Evolutionary conservation across 2,797 vertebrate genomes (phyloP).

Genomic region (Bradypus variegatus): DNA sequence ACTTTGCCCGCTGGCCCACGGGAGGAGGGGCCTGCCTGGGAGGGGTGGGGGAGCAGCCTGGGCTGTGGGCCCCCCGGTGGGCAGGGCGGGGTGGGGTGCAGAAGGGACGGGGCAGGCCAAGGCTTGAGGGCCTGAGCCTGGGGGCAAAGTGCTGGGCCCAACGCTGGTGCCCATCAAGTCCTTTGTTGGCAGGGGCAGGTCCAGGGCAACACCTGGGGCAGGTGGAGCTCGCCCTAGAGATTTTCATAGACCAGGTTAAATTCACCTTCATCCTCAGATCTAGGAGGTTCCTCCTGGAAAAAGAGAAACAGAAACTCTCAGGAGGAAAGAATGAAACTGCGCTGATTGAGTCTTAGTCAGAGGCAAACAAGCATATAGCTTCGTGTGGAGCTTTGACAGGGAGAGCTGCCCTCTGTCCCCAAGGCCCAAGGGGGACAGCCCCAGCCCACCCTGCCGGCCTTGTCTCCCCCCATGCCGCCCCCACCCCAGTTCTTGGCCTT

Average conservation of each 20-base stretch:
- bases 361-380: no score
- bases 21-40: background rate
- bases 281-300: slow-evolving; percentile 44
- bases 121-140: background rate
- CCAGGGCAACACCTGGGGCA: background rate
- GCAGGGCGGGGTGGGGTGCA: background rate
- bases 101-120: background rate
- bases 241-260: slow-evolving; percentile 73
- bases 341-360: background rate
- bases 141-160: no score
- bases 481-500: background rate
- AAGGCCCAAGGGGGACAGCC: background rate
- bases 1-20: background rate
- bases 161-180: background rate
- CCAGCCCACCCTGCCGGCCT: background rate
- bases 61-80: background rate
- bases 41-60: background rate
- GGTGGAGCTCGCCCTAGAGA: slow-evolving; percentile 51
- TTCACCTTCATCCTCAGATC: slow-evolving; percentile 39
- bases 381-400: background rate
- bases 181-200: background rate
- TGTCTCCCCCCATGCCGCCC: background rate
- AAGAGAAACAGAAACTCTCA: background rate
- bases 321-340: background rate
- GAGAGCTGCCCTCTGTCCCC: background rate